Conservation (phyloP, 2,113 vertebrate species). For the Prionailurus viverrinus region DNA sequence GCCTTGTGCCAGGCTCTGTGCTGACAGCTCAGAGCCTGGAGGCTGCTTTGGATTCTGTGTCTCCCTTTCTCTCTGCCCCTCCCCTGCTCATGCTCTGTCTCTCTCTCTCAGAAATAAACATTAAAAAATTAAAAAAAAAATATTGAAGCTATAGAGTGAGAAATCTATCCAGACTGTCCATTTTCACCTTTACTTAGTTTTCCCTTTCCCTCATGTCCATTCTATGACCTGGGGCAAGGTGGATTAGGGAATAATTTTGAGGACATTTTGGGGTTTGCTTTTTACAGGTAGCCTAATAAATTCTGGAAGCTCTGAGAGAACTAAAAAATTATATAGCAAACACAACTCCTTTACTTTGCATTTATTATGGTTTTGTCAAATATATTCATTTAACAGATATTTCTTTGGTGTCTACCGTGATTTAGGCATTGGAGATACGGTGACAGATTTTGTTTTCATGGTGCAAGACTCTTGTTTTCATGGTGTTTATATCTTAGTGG, state of each 20-base stretch:
- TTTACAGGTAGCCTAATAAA: not conserved
- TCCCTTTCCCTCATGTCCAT: not conserved
- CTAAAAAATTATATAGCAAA: not conserved
- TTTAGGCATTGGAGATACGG: not conserved
- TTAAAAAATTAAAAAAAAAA: slow-evolving; percentile 32
- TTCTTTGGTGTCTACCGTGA: not conserved
- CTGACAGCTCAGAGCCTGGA: no score
- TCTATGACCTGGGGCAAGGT: not conserved
- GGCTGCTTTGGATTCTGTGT: no score
- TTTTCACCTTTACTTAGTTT: not conserved
- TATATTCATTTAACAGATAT: slow-evolving; percentile 30
- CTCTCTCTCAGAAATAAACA: no score
- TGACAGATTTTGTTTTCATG: not conserved
- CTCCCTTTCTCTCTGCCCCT: no score
- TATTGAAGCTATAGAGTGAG: not conserved
- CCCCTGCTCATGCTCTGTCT: no score
- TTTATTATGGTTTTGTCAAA: slow-evolving; percentile 3
- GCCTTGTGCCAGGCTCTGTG: no score
- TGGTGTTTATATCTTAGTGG: not conserved
- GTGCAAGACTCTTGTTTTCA: not conserved
- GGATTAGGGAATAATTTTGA: slow-evolving; percentile 23
- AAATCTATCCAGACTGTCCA: not conserved
- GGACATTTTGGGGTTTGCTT: not conserved
- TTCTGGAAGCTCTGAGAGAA: slow-evolving; percentile 1
- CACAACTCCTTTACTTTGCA: not conserved